phyloP scores from a whole-genome alignment of 2,888 invertebrate genomes.

The Amiota communis region DNA sequence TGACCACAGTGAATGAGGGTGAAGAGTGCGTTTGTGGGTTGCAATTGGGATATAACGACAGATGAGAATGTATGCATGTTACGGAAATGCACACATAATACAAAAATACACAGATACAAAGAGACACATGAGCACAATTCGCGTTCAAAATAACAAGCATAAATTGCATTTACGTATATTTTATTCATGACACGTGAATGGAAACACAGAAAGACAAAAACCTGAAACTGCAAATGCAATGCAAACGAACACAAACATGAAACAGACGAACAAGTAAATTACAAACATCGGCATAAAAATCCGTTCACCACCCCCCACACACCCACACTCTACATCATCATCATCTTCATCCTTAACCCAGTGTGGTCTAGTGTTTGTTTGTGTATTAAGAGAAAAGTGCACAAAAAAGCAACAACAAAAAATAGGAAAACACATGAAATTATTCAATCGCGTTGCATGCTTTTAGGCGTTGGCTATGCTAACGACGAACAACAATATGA shows the following conservation, averaged over 20 bases:
- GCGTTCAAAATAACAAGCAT: conserved; percentile 41
- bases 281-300: too few species aligned
- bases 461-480: conserved; percentile 23
- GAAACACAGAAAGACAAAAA: conserved; percentile 27
- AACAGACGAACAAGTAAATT: neutral
- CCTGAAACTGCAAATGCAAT: conserved; percentile 17
- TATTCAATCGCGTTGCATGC: conserved; percentile 24
- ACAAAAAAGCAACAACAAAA: neutral
- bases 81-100: conserved; percentile 24
- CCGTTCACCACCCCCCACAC: too few species aligned
- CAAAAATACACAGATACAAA: too few species aligned
- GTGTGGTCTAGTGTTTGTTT: conserved; percentile 17
- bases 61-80: neutral
- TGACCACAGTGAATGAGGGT: conserved; percentile 10
- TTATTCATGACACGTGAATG: conserved; percentile 46
- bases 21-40: neutral
- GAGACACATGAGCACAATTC: too few species aligned
- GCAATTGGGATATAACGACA: neutral
- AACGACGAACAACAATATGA: conserved; percentile 1
- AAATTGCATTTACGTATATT: conserved; percentile 59
- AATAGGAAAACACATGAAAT: neutral
- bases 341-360: too few species aligned
- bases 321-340: too few species aligned
- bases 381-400: conserved; percentile 3
- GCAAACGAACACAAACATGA: conserved; percentile 18